phyloP scores from a whole-genome alignment of 1,140 invertebrate species.

The Apis mellifera region Amel_HAv3.1 CM009932.2:4647501-4648000 shows the following conservation, averaged over 20 bases:
- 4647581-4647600: neutral
- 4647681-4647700: neutral
- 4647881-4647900: conserved; percentile 79
- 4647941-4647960: conserved; percentile 66
- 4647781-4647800: conserved; percentile 82
- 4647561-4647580: conserved; percentile 68
- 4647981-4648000: conserved; percentile 20
- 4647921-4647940: conserved; percentile 82
- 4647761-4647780: conserved; percentile 84
- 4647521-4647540: conserved; percentile 90
- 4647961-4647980: conserved; percentile 39
- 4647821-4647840: conserved; percentile 87
- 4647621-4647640: conserved; percentile 1
- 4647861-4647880: conserved; percentile 79
- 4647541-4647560: conserved; percentile 86
- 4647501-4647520: conserved; percentile 89
- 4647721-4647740: conserved; percentile 67
- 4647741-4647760: conserved; percentile 70
- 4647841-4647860: conserved; percentile 82
- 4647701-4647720: neutral
- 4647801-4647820: conserved; percentile 85
- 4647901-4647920: conserved; percentile 81
- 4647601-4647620: neutral
- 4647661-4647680: neutral
- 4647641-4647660: neutral